Evolutionary conservation across 2,113 vertebrate genomes (phyloP).

Genomic region (Brevimyrus niger): DNA sequence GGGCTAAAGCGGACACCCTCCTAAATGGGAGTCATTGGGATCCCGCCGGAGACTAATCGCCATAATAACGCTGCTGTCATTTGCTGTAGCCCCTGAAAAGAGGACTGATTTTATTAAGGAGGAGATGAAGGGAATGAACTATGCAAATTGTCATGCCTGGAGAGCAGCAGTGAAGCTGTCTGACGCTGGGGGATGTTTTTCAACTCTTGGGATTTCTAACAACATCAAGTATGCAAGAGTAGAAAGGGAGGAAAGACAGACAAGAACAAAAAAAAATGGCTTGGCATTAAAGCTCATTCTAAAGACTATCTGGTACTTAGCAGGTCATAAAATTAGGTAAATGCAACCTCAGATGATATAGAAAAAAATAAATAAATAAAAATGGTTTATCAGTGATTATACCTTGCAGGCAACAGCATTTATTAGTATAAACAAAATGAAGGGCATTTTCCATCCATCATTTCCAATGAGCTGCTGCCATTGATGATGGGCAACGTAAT

Average conservation of each 20-base stretch:
- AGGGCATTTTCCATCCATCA: no score
- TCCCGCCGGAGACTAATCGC: constrained; percentile 49
- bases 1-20: background rate
- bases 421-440: no score
- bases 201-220: background rate
- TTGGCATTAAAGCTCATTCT: background rate
- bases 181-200: constrained; percentile 16
- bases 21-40: constrained; percentile 12
- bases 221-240: background rate
- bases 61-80: constrained; percentile 60
- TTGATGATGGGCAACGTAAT: no score
- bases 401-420: no score
- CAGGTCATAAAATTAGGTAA: no score
- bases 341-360: no score
- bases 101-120: constrained; percentile 53
- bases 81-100: constrained; percentile 51
- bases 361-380: no score
- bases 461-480: no score
- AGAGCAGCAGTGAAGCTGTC: constrained; percentile 19
- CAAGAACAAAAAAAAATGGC: background rate
- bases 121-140: constrained; percentile 48
- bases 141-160: constrained; percentile 35
- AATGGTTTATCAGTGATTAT: no score
- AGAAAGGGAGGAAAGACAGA: background rate
- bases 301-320: no score